Percentiles rank a stretch among this genome's conserved stretches.
These are phyloP conservation scores for Conchocele bisecta DNA, from an alignment of 2,888 invertebrate genomes.

Conservation along the genomic window DNA sequence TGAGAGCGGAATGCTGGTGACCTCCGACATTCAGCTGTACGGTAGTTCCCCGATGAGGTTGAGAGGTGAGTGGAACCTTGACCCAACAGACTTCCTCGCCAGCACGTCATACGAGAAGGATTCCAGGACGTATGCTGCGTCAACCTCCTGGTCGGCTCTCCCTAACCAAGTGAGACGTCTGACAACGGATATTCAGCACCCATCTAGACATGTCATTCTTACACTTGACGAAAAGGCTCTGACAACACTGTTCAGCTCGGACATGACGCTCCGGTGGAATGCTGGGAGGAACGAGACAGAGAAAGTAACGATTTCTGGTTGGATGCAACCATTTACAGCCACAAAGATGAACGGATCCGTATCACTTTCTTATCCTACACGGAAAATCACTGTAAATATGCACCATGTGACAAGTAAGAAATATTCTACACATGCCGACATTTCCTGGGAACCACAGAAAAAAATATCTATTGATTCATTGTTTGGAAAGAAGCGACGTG, in stretches of 20 bases:
- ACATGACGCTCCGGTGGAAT: slow-evolving; percentile 63
- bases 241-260: slow-evolving; percentile 35
- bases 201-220: slow-evolving; percentile 55
- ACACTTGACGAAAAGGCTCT: slow-evolving; percentile 43
- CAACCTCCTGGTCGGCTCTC: slow-evolving; percentile 23
- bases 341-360: slow-evolving; percentile 53
- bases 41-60: slow-evolving; percentile 49
- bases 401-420: slow-evolving; percentile 50
- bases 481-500: slow-evolving; percentile 5
- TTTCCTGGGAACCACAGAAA: slow-evolving; percentile 56
- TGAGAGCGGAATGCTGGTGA: slow-evolving; percentile 39
- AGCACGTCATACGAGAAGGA: slow-evolving; percentile 38
- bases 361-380: slow-evolving; percentile 44
- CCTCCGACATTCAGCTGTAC: slow-evolving; percentile 55
- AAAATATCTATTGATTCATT: slow-evolving; percentile 27
- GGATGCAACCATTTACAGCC: slow-evolving; percentile 38
- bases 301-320: slow-evolving; percentile 33
- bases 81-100: slow-evolving; percentile 49
- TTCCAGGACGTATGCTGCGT: slow-evolving; percentile 29
- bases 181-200: slow-evolving; percentile 54
- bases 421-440: slow-evolving; percentile 50
- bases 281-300: slow-evolving; percentile 50
- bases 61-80: slow-evolving; percentile 52
- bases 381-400: slow-evolving; percentile 48
- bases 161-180: slow-evolving; percentile 36